Percentiles rank a stretch among this genome's conserved stretches.
These are phyloP conservation scores for Daboia siamensis DNA, from an alignment of 2,113 vertebrate species.

Conservation along the genomic window DNA sequence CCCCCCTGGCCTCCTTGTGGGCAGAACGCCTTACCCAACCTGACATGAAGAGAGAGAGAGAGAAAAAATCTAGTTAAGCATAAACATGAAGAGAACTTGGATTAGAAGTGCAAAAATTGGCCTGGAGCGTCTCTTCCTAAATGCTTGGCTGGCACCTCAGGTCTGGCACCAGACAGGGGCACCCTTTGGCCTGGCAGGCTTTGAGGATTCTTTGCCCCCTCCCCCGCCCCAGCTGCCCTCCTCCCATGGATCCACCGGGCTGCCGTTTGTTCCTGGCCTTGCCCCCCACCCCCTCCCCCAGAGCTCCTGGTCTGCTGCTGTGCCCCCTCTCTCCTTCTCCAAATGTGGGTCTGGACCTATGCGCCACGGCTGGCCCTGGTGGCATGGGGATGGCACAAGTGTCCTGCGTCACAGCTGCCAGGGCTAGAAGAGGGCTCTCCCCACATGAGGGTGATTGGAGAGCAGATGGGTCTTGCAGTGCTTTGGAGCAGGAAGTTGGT, in stretches of 20 bases:
- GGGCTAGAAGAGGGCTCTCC: not conserved
- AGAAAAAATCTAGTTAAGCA: not conserved
- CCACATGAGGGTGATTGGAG: not conserved
- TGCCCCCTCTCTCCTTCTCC: not conserved
- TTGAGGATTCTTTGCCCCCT: no score
- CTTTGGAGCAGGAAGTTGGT: not conserved
- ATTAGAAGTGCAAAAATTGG: not conserved
- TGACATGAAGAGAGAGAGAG: not conserved
- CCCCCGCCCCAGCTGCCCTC: not conserved
- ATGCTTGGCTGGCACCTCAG: not conserved
- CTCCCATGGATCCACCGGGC: rapidly evolving
- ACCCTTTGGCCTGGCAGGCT: not conserved
- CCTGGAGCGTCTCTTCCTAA: not conserved
- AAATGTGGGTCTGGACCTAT: not conserved
- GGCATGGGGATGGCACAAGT: not conserved
- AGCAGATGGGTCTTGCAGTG: not conserved
- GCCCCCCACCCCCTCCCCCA: not conserved
- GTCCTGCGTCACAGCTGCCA: not conserved
- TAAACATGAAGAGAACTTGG: not conserved
- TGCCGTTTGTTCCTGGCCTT: not conserved
- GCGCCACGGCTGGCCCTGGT: not conserved
- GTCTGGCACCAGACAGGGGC: not conserved
- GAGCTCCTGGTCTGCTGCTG: not conserved
- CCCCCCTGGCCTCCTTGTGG: not conserved
- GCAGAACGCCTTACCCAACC: not conserved